Evolutionary conservation across 1,140 invertebrate species (phyloP), one percentile per base, ranked within the genome.

Genomic region (Coelopa frigida): DNA sequence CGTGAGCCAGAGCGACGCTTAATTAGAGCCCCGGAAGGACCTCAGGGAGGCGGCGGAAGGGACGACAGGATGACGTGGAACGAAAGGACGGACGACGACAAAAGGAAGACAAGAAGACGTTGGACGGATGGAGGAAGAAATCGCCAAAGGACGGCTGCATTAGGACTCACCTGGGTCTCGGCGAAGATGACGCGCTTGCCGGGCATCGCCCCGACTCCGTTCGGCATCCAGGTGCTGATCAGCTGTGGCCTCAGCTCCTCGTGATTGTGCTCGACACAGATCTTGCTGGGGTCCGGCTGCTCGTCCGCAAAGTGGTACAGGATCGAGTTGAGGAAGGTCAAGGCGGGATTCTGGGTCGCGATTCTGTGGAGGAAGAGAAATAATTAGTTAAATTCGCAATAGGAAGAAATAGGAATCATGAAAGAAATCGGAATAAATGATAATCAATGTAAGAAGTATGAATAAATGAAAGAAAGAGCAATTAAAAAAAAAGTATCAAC

Each of bases 231-330:
- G 2, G 84, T 88, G 47, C 83, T 86, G 27, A 90, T 81, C 53
- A 93, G 80, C 56, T 89, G 82, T 1, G 89, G 89, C 21, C 79
- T 77, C 0, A 91, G 73, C 15, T 80, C 71, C 56, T 89, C 86
- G 59, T 90, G 84, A 70, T 92, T 85, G 63, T 94, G 90, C 44
- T 88, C 86, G 48, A 84, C 72, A 70, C 90, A 94, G 0, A 87
- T 81, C 5, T 74, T 72, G 21, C 72, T 72, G 56, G 73, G 51
- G 51, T 64, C 60, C 14, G 52, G 57, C 6, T 55, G 60, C 64
- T 75, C 48, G 64, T 75, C 32, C 55, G 70, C 70, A 58, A 76
- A 61, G 61, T 71, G 61, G 71, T 70, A 74, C 31, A 71, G 61
- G 14, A 79, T 80, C 44, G 80, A 77, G 51, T 79, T 79, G 46